Evolutionary conservation across 2,113 vertebrate genomes (phyloP), one percentile per base, ranked within the genome.

Genomic region (Casuarius casuarius): DNA sequence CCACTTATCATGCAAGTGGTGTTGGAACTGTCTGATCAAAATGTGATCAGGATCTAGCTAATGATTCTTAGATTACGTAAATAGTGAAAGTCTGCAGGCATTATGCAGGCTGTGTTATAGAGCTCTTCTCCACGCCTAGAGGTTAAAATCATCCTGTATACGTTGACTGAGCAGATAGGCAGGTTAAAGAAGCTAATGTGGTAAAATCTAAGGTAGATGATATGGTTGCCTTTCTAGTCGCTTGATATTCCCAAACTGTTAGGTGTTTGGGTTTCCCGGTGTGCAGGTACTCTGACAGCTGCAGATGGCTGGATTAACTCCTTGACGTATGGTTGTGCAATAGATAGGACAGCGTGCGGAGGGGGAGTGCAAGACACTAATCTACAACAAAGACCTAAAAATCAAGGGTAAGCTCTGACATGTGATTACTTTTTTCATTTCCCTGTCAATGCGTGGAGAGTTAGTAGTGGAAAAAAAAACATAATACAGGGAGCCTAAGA

Each of bases 251-350:
- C 31, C 51, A 40, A 63, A 8, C 5, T 65, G n/a, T 35, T 63
- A 56, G 76, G 59, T 90, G 94, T 54, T 85, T 65, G 85, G 14
- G 42, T 86, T 91, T 70, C 46, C 58, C 77, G 75, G 87, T 12
- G 38, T 28, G 79, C 23, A 8, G 51, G 65, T 83, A 66, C 86
- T 81, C 38, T 51, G 82, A 25, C 74, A 94, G 95, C 94, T 97
- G 92, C 96, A 96, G 92, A 92, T 94, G 90, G 93, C 4, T 14
- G 95, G 95, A 96, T 97, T 97, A 97, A 77, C 71, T 94, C 93
- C 94, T 89, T 91, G 92, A 96, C 71, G 25, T 90, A 65, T 44
- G 17, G 59, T 72, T 94, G 96, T 95, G 90, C 85, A 89, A 44
- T 38, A 90, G 94, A 87, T 77, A 80, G 92, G 91, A 51, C 80